Conservation (phyloP, 2,113 vertebrate species). For the Opisthocomus hoazin region DNA sequence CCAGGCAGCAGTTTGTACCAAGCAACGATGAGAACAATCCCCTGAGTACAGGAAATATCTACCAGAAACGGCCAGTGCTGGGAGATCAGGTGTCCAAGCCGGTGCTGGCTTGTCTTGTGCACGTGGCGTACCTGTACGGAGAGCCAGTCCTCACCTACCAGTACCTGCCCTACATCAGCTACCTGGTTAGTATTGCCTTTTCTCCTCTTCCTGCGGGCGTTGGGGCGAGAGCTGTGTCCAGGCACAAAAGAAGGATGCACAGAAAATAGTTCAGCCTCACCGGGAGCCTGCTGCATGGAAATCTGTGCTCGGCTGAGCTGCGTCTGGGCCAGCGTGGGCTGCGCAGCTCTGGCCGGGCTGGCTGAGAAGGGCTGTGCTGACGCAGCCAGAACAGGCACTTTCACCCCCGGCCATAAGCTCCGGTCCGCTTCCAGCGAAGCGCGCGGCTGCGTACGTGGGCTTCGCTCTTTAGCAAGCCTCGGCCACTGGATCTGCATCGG, state of each 20-base stretch:
- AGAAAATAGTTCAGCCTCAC: neutral
- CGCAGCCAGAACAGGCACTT: neutral
- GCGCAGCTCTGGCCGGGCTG: neutral
- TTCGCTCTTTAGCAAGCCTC: neutral
- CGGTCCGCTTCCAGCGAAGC: neutral
- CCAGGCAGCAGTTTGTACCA: slow-evolving; percentile 87
- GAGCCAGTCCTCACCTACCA: slow-evolving; percentile 97
- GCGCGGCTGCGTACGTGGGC: fast-evolving
- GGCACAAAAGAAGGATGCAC: neutral
- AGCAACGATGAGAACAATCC: slow-evolving; percentile 73
- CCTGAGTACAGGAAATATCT: slow-evolving; percentile 81
- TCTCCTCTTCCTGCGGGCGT: fast-evolving
- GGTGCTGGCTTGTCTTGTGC: slow-evolving; percentile 89
- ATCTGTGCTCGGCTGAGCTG: neutral
- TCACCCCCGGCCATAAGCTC: neutral
- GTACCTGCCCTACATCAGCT: slow-evolving; percentile 96
- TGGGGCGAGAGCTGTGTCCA: neutral
- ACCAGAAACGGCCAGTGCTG: slow-evolving; percentile 85
- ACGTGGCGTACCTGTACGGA: slow-evolving; percentile 91
- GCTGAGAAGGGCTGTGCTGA: neutral
- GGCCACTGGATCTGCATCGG: neutral
- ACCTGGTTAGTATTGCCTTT: slow-evolving; percentile 84
- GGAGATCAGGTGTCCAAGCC: slow-evolving; percentile 88
- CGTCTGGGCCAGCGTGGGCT: neutral
- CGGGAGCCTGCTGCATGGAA: neutral